phyloP scores from a whole-genome alignment of 2,797 vertebrate genomes.

The Lagocephalus sceleratus region DNA sequence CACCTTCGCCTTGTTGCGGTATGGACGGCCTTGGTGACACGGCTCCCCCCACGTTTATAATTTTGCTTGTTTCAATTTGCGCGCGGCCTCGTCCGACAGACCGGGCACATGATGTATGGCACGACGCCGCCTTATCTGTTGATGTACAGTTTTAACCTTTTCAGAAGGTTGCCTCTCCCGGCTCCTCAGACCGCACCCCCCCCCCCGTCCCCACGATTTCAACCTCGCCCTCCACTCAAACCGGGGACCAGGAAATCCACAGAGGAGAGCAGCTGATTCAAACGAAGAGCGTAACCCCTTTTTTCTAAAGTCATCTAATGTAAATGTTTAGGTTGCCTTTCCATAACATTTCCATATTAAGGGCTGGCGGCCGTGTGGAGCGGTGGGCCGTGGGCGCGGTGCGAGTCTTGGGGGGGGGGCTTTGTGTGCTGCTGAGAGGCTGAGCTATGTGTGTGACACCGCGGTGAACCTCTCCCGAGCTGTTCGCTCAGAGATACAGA shows the following conservation, averaged over 20 bases:
- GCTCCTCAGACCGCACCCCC: constrained; percentile 15
- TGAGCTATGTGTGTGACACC: constrained; percentile 75
- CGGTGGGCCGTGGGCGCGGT: constrained; percentile 47
- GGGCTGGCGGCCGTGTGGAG: constrained; percentile 60
- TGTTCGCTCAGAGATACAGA: constrained; percentile 80
- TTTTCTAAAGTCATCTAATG: constrained; percentile 74
- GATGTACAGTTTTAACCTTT: constrained; percentile 80
- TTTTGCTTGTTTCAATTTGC: constrained; percentile 78
- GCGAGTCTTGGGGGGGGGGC: constrained; percentile 39
- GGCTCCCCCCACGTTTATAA: constrained; percentile 76
- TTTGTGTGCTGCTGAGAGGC: constrained; percentile 40
- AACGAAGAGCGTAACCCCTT: constrained; percentile 69
- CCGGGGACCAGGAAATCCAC: constrained; percentile 51
- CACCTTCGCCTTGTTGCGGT: constrained; percentile 58
- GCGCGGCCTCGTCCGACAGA: constrained; percentile 69
- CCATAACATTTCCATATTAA: constrained; percentile 84
- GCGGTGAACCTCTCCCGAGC: constrained; percentile 82
- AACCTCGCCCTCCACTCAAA: constrained; percentile 24
- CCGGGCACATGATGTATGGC: constrained; percentile 71
- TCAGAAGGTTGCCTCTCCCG: constrained; percentile 68
- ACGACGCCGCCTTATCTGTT: constrained; percentile 73
- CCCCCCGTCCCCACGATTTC: constrained; percentile 14
- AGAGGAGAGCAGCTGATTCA: constrained; percentile 55
- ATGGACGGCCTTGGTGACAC: constrained; percentile 68
- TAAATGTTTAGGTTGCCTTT: constrained; percentile 83